Base-by-base conservation (phyloP, 2,113 vertebrate genomes). In the Todiramphus chloris region DNA sequence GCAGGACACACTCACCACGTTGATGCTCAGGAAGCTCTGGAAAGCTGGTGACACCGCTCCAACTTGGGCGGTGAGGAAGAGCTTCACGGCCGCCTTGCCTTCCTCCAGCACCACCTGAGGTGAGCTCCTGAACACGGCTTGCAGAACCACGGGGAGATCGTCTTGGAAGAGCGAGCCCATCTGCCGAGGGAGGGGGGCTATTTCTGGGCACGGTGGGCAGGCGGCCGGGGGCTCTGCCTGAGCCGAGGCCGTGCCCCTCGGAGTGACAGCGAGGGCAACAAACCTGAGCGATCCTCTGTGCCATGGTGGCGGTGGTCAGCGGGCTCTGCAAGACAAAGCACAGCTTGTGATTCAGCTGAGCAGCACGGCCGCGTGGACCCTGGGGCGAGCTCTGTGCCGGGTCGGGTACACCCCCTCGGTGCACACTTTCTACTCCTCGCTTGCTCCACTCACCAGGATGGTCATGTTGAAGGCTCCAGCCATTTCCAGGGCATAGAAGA, bases 131-230 rank as follows among this genome's bases (percentile, higher is more conserved):
- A 87, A 46, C 20, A 16, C 20, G 0, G 62, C 56, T 11, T 33
- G 89, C 39, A 97, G 77, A 23, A 56, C 5, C 60, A 97, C 91
- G 0, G 95, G 91, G 0, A 68, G n/a, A 13, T 96, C 96, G 51
- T 96, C 95, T 21, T 46, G 95, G 96, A 95, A 96, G 19, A 96
- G 93, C 73, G 94, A 96, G 12, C 89, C 66, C 77, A 94, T 35
- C 96, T 96, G 93, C 28, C 1, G 0, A 46, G 68, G 58, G 66
- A 58, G 11, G 1, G 1, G 59, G 48, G 39, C 0, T 35, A n/a
- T 35, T 60, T 16, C 51, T 56, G 82, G 78, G 25, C 60, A 37
- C 0, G 24, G 30, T 6, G 24, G 13, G 21, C 12, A 31, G 75
- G 30, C 0, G 27, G n/a, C 9, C 0, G 6, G 16, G 55, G 41